Evolutionary conservation across 2,797 vertebrate species (phyloP), one percentile per base, ranked within the genome.

Genomic region (Zenarchopterus dispar): DNA sequence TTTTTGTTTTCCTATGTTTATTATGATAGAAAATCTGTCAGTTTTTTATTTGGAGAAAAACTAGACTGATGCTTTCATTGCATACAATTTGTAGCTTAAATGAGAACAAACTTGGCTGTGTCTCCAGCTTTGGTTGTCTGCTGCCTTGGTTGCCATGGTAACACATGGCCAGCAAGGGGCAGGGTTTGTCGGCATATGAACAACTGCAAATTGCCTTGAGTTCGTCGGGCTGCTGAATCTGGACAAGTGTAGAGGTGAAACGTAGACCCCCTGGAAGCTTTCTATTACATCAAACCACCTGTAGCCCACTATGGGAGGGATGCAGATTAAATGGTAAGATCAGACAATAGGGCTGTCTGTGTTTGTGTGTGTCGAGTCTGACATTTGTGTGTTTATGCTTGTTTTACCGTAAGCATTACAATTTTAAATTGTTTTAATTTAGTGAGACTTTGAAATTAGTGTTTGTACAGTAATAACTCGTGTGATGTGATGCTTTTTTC

Each of bases 321-420:
- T 49, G 0, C 89, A 84, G 77, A 75, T 91, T 10, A 92, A 92
- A 90, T 91, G 90, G 90, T 92, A 90, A 87, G 89, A 60, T 13
- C 17, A 60, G 18, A 52, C 19, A 16, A 13, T 55, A 9, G 54
- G 21, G 24, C 11, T 31, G 13, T 60, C 24, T 31, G 36, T 11
- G 15, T 63, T 28, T 56, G n/a, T 61, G 28, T 36, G 9, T 36
- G 33, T 13, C 6, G 33, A 36, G 10, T 13, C 33, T 36, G 9
- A 13, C 9, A 2, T 36, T 36, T 15, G 13, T 15, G 36, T 10
- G 13, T 39, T 10, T 39, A 15, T 39, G 13, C 36, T 15, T 2
- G 36, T 39, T 39, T 39, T 39, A 10, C 2, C 11, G 2, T 36
- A 2, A 10, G 1, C 9, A 13, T 36, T 36, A 2, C 11, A 13